A percentile compares a stretch with the other conserved stretches of the same genome.
phyloP scores from a whole-genome alignment of 2,113 vertebrate genomes.

The Trogon melanurus region DNA sequence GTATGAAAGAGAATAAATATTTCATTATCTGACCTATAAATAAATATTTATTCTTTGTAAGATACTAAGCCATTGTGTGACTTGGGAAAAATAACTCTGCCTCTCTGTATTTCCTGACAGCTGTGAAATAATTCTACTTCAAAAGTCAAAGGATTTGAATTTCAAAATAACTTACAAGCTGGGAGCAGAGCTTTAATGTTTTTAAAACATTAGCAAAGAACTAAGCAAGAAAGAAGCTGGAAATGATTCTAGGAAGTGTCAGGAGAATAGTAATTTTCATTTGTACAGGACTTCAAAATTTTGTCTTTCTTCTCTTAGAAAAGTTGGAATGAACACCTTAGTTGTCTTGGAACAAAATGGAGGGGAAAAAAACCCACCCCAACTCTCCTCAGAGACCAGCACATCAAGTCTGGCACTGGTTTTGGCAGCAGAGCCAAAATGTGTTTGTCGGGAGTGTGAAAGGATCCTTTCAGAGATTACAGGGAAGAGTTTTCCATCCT shows the following conservation, averaged over 20 bases:
- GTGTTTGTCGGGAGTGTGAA: background rate
- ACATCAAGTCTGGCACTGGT: background rate
- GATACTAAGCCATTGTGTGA: background rate
- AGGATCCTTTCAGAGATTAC: background rate
- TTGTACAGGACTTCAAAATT: background rate
- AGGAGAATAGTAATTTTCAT: constrained; percentile 16
- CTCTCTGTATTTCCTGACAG: constrained; percentile 31
- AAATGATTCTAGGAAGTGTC: background rate
- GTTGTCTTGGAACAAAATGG: background rate
- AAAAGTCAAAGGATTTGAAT: constrained; percentile 58
- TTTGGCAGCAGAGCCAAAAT: background rate
- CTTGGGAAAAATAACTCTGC: constrained; percentile 12
- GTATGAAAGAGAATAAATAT: background rate
- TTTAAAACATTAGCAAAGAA: constrained; percentile 10
- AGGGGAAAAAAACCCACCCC: background rate
- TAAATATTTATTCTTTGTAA: constrained; percentile 45
- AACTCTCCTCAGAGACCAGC: background rate
- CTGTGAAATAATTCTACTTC: constrained; percentile 54
- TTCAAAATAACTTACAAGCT: constrained; percentile 53
- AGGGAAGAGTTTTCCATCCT: background rate
- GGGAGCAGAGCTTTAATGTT: constrained; percentile 35
- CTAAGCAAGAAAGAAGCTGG: background rate
- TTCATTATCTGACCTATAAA: constrained; percentile 27
- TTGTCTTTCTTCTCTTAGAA: background rate
- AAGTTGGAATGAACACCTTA: background rate